Percentiles rank a stretch among this genome's conserved stretches.
Conservation (phyloP, 2,797 vertebrate species). For the Sylvia borin region DNA sequence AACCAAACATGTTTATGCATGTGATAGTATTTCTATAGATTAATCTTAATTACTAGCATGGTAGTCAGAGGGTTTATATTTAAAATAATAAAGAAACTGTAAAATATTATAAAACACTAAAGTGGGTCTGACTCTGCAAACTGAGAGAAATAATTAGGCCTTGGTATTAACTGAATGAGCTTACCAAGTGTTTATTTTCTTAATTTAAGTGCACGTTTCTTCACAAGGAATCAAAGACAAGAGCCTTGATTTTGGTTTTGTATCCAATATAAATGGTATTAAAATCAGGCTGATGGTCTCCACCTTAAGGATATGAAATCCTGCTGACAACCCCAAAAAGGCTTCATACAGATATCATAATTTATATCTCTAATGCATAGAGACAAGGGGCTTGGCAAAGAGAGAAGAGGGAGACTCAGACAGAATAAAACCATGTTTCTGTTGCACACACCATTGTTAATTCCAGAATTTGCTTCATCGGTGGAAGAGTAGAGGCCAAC, state of each 20-base stretch:
- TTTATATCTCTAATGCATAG: neutral
- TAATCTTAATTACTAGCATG: neutral
- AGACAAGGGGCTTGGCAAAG: neutral
- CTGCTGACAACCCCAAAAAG: neutral
- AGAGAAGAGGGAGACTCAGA: neutral
- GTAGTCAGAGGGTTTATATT: neutral
- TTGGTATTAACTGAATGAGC: neutral
- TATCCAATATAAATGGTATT: neutral
- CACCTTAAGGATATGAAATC: neutral
- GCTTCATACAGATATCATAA: neutral
- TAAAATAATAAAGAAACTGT: neutral
- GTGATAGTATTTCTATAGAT: neutral
- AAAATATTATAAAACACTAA: neutral
- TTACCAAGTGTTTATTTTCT: neutral
- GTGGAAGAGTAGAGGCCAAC: neutral
- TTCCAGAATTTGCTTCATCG: neutral
- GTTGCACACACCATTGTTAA: neutral
- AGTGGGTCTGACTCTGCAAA: neutral
- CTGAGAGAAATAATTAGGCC: neutral
- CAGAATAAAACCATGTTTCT: neutral
- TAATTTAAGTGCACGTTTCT: neutral
- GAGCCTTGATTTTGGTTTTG: neutral
- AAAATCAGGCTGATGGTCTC: neutral
- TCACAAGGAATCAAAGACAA: neutral
- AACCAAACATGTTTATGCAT: neutral